Evolutionary conservation across 2,113 vertebrate species (phyloP).

Genomic region (Morone chrysops): DNA sequence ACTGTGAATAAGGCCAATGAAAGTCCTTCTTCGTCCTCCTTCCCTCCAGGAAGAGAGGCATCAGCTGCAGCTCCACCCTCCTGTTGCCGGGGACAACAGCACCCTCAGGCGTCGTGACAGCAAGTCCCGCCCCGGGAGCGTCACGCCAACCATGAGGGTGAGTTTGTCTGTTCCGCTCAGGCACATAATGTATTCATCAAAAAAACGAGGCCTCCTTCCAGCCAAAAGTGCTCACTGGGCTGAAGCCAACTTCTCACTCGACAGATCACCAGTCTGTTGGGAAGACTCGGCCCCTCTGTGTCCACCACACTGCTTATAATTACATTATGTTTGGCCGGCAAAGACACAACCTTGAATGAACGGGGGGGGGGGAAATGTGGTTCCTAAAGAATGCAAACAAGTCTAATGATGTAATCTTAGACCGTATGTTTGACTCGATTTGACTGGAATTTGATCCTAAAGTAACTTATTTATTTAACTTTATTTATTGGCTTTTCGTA

Average conservation of each 20-base stretch:
- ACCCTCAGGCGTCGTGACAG: conserved; percentile 89
- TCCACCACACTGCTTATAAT: conserved; percentile 7
- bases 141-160: conserved; percentile 93
- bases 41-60: conserved; percentile 90
- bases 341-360: neutral
- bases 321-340: neutral
- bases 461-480: neutral
- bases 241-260: conserved; percentile 21
- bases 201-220: conserved; percentile 20
- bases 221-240: conserved; percentile 48
- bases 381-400: neutral
- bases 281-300: neutral
- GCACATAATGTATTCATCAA: conserved; percentile 35
- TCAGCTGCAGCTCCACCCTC: conserved; percentile 88
- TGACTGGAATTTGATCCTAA: neutral
- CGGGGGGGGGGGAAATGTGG: neutral
- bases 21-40: conserved; percentile 70
- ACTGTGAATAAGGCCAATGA: conserved; percentile 63
- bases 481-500: neutral
- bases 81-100: conserved; percentile 82
- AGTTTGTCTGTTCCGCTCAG: conserved; percentile 53
- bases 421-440: neutral
- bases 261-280: neutral
- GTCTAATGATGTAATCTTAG: neutral
- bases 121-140: conserved; percentile 86